Conservation (phyloP, 2,888 invertebrate genomes). For the Erebia ligea region DNA sequence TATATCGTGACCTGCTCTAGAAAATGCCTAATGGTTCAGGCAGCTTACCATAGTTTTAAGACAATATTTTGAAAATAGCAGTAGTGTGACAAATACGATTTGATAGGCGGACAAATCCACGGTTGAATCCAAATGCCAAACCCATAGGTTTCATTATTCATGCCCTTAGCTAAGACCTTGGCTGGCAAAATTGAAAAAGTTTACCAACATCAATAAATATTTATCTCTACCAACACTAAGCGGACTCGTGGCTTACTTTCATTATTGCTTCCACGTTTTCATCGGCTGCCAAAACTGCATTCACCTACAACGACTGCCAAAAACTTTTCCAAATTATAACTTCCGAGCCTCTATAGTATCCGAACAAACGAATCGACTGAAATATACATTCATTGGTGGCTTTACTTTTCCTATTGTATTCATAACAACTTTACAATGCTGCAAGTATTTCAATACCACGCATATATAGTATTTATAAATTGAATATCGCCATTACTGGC, state of each 20-base stretch:
- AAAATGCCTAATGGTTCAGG: too few relatives aligned
- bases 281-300: conserved; percentile 40
- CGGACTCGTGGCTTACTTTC: conserved; percentile 30
- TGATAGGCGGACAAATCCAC: too few relatives aligned
- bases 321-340: conserved; percentile 37
- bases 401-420: background rate
- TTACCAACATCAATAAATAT: background rate
- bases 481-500: too few relatives aligned
- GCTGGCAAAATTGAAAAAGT: background rate
- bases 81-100: too few relatives aligned
- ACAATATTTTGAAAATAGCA: too few relatives aligned
- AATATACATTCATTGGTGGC: background rate
- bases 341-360: conserved; percentile 23
- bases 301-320: conserved; percentile 37
- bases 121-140: too few relatives aligned
- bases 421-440: background rate
- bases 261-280: conserved; percentile 37
- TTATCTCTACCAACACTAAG: background rate
- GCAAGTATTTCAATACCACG: background rate
- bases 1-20: too few relatives aligned
- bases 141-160: too few relatives aligned
- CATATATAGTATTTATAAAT: too few relatives aligned
- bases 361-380: conserved; percentile 8
- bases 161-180: too few relatives aligned
- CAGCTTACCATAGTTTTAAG: too few relatives aligned